Base-by-base conservation (phyloP, 2,797 vertebrate genomes). In the Selene dorsalis region DNA sequence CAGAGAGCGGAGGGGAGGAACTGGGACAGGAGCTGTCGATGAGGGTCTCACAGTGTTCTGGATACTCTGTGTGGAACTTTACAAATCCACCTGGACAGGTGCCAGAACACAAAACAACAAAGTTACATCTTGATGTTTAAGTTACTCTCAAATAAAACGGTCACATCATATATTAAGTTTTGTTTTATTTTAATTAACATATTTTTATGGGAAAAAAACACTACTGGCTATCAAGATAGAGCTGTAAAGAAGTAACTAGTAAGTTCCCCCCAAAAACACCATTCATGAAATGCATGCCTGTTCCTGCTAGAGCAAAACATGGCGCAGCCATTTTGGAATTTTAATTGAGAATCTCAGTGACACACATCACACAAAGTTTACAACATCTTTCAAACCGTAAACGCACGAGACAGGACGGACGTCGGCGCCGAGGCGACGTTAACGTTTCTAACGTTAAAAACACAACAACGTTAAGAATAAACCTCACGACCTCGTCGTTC, bases 31-130 rank as follows among this genome's bases (percentile, higher is more conserved):
- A 97, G 82, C 96, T 96, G 91, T 98, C 97, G 60, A 98, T 92
- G 87, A 97, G 97, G 55, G 97, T 99, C 95, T 99, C 97, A 50
- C 98, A 99, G 91, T 97, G 96, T 18, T 97, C 91, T 41, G 98
- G 96, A 74, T 95, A 98, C 89, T 97, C 96, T 30, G 96, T 95
- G 92, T 99, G 97, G 88, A 99, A 99, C 93, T 98, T 98, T 83
- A 94, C 96, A 94, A 98, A 99, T 70, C 98, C 98, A 93, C 98
- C 97, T 99, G 93, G 69, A 77, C 69, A 53, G 65, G 24, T 68
- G 68, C 10, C 65, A 83, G 76, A 82, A 81, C 30, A 82, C 2
- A 69, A 61, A 18, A 60, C 10, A 55, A 78, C 7, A 61, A 75
- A 75, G 52, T 79, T 35, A 77, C 43, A 68, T 50, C 2, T 59